Evolutionary conservation across 2,797 vertebrate genomes (phyloP).

Genomic region (Tauraco hartlaubi): DNA sequence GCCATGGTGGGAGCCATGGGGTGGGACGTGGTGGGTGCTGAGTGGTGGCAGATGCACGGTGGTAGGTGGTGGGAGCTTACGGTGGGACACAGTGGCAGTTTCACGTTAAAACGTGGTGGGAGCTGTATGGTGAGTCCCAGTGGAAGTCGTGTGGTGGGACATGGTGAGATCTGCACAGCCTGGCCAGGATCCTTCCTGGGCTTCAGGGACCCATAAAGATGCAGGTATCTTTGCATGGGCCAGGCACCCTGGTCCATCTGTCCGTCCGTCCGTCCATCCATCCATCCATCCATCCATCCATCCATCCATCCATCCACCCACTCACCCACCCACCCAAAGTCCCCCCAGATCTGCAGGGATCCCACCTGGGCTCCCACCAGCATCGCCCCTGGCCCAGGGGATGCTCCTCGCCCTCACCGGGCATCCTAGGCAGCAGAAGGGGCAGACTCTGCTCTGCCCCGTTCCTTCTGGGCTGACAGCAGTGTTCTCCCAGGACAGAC

Average conservation of each 20-base stretch:
- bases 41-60: accelerated
- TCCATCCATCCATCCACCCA: no score
- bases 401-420: not conserved
- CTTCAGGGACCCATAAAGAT: not conserved
- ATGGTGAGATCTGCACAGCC: not conserved
- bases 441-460: not conserved
- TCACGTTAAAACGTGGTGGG: not conserved
- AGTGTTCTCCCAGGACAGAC: not conserved
- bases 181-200: not conserved
- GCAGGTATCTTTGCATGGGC: not conserved
- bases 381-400: not conserved
- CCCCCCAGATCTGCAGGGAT: not conserved
- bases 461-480: not conserved
- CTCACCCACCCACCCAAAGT: not conserved
- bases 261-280: no score
- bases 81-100: no score
- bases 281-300: not conserved
- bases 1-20: not conserved
- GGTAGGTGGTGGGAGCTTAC: not conserved
- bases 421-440: not conserved
- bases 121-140: not conserved
- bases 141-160: not conserved
- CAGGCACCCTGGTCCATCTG: not conserved
- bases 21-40: not conserved
- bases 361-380: not conserved